Base-by-base conservation (phyloP, 2,113 vertebrate species). In the Sphaerodactylus townsendi region DNA sequence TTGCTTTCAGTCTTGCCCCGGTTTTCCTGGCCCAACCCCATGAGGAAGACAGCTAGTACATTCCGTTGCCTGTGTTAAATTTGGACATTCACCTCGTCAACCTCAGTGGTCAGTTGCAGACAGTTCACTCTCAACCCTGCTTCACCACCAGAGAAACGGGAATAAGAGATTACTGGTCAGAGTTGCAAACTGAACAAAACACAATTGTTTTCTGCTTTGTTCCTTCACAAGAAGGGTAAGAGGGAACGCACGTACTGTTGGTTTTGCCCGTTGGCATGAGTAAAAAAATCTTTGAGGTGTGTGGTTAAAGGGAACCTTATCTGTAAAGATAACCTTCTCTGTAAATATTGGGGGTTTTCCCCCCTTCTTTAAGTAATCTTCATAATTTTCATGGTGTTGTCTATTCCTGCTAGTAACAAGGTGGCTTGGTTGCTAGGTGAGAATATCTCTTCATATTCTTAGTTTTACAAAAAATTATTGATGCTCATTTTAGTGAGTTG, bases 401-500 rank as follows among this genome's bases (percentile, higher is more conserved):
- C 15, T 21, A 14, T 69, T 37, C 35, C 15, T 69, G 33, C 35
- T 37, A 19, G 33, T 17, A 19, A 37, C 17, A 69, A 69, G 33
- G 17, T 69, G 68, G 33, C 15, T 69, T 0, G 1, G 3, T 3
- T 28, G 44, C 15, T 13, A 9, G 4, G 10, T n/a, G n/a, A n/a
- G n/a, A n/a, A n/a, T 5, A 23, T 2, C 0, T 2, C 0, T 23
- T 5, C 2, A 50, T 3, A 33, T 10, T 17, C 10, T 23, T 28
- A 69, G 33, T 10, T 53, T 53, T 37, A 0, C 10, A 9, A 46
- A n/a, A 56, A 1, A 13, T 25, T n/a, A 5, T 56, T 9, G n/a
- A 0, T 5, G 0, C 1, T 53, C 0, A 10, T 14, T 0, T 1
- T 59, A 5, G 44, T 56, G 8, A 11, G 37, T 28, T 77, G 15